A percentile compares a stretch with the other conserved stretches of the same genome.
phyloP scores from a whole-genome alignment of 2,113 vertebrate genomes.

The Catharus minimus region DNA sequence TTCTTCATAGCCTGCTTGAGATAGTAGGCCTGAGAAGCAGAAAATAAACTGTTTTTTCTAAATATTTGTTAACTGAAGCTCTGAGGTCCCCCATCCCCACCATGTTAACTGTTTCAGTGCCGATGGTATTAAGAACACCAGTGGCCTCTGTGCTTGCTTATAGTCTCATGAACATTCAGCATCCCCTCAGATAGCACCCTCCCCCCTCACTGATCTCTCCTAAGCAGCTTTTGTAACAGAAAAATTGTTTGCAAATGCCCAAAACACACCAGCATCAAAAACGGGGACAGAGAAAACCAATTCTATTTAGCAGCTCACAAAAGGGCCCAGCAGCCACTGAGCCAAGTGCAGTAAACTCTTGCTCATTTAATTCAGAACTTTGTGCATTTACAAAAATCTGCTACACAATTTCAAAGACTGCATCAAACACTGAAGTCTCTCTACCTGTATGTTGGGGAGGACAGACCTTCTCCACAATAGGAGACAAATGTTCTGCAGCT shows the following conservation, averaged over 20 bases:
- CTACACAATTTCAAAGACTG: background rate
- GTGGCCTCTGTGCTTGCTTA: background rate
- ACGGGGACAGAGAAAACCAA: background rate
- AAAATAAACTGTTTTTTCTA: background rate
- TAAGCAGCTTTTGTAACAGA: background rate
- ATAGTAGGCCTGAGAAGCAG: background rate
- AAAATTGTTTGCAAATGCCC: background rate
- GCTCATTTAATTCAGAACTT: background rate
- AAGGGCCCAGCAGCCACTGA: background rate
- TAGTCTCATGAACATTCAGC: accelerated
- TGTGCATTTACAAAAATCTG: background rate
- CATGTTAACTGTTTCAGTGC: background rate
- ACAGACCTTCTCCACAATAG: background rate
- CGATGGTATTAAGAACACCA: background rate
- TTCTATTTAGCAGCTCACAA: background rate
- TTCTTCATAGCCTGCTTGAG: background rate
- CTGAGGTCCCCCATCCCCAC: background rate
- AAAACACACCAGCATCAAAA: background rate
- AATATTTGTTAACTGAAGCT: background rate
- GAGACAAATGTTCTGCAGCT: background rate
- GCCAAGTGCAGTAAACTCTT: background rate
- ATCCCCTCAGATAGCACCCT: background rate
- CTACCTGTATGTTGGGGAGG: background rate
- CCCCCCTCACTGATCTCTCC: background rate
- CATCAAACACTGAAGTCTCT: background rate